phyloP scores from a whole-genome alignment of 2,113 vertebrate species.

The Rhagologus leucostigma region DNA sequence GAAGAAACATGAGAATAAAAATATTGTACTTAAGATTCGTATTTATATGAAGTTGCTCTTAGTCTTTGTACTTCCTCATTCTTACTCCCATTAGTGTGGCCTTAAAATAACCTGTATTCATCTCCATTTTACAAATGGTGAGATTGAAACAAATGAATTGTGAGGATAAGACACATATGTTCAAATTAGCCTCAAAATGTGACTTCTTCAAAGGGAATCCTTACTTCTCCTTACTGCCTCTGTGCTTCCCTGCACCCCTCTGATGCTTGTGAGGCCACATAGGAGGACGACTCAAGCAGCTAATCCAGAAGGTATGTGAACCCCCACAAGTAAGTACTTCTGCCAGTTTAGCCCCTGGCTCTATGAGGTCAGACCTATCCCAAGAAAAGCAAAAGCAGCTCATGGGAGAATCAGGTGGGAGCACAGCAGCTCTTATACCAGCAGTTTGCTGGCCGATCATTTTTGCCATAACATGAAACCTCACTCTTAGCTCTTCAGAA shows the following conservation, averaged over 20 bases:
- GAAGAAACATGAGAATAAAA: background rate
- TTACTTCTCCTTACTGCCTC: background rate
- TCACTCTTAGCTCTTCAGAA: background rate
- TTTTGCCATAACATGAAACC: background rate
- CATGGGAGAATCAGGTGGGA: background rate
- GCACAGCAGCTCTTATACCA: background rate
- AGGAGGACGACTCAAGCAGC: background rate
- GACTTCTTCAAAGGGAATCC: background rate
- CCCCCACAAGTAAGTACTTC: background rate
- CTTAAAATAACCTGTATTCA: background rate
- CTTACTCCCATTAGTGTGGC: background rate
- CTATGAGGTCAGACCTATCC: background rate
- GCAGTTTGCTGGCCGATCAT: rapidly evolving
- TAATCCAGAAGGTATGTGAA: background rate
- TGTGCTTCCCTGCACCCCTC: background rate
- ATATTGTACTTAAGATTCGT: background rate
- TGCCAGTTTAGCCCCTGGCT: background rate
- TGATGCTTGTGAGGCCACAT: background rate
- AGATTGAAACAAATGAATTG: background rate
- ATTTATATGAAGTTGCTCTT: background rate
- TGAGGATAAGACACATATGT: background rate
- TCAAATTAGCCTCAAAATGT: background rate
- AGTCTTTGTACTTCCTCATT: background rate
- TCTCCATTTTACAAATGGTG: background rate
- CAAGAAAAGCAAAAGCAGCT: background rate